These are phyloP conservation scores for Caenorhabditis inopinata DNA, from an alignment of 1,140 invertebrate genomes.

Conservation along the genomic window DNA sequence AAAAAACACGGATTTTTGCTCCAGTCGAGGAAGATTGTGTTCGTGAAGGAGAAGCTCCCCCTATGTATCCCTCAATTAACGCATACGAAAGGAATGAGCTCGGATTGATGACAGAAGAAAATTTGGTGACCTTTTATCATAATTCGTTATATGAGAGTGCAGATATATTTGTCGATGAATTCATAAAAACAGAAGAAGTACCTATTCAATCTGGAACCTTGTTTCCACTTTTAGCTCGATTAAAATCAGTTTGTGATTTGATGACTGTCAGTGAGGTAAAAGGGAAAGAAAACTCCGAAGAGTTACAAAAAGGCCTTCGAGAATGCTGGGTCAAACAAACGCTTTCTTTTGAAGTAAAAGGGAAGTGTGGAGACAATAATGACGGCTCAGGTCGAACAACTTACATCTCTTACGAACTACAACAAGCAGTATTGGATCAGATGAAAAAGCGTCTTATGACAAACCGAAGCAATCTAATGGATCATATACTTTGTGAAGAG, in stretches of 20 bases:
- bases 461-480: slow-evolving; percentile 27
- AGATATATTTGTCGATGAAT: slow-evolving; percentile 41
- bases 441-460: slow-evolving; percentile 33
- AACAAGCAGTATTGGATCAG: slow-evolving; percentile 25
- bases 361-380: slow-evolving; percentile 38
- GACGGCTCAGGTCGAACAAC: slow-evolving; percentile 1
- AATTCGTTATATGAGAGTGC: slow-evolving; percentile 40
- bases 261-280: slow-evolving; percentile 32
- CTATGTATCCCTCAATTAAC: slow-evolving; percentile 36
- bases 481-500: slow-evolving; percentile 8
- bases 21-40: neutral
- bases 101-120: slow-evolving; percentile 36
- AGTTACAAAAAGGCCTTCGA: slow-evolving; percentile 30
- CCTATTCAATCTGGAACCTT: slow-evolving; percentile 22
- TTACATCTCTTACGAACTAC: neutral
- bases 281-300: slow-evolving; percentile 33
- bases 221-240: slow-evolving; percentile 2
- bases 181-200: slow-evolving; percentile 33
- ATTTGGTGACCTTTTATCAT: slow-evolving; percentile 38
- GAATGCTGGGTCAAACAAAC: slow-evolving; percentile 37
- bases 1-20: neutral
- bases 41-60: slow-evolving; percentile 34
- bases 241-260: slow-evolving; percentile 8
- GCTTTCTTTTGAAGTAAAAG: neutral
- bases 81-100: slow-evolving; percentile 25